Conservation (phyloP, 2,888 invertebrate genomes). For the Esperia sulphurella region DNA sequence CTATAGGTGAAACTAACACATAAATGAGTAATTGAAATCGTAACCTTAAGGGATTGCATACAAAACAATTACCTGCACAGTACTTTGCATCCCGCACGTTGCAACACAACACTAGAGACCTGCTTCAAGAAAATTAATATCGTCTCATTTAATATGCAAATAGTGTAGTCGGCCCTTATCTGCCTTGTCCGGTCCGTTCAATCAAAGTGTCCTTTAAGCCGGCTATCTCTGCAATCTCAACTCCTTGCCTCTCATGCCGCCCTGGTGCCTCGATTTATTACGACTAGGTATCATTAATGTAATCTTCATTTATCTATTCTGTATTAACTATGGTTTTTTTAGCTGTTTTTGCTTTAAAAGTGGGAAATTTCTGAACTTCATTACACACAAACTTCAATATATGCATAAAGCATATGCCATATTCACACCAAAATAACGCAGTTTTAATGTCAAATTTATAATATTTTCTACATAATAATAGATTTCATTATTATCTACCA, state of each 20-base stretch:
- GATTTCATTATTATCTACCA: too few species aligned
- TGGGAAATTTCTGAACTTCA: not conserved
- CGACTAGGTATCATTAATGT: conserved; percentile 50
- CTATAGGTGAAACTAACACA: not conserved
- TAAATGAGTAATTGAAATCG: not conserved
- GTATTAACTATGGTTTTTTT: conserved; percentile 7
- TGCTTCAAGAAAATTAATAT: conserved; percentile 66
- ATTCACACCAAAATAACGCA: too few species aligned
- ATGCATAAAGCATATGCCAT: too few species aligned
- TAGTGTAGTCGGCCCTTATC: conserved; percentile 61
- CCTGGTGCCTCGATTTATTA: conserved; percentile 62
- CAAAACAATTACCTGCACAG: not conserved
- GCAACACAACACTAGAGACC: conserved; percentile 22
- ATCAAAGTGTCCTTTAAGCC: conserved; percentile 73
- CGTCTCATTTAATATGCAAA: conserved; percentile 74
- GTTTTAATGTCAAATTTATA: too few species aligned
- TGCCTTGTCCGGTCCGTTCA: conserved; percentile 70
- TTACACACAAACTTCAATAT: too few species aligned
- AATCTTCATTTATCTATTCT: conserved; percentile 49
- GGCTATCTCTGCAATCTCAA: conserved; percentile 60
- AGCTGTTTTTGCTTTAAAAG: not conserved
- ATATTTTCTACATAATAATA: not conserved
- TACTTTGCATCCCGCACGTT: not conserved
- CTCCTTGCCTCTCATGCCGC: conserved; percentile 52
- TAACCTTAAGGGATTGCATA: not conserved